Percentiles rank a stretch among this genome's conserved stretches.
Conservation (phyloP, 1,140 invertebrate genomes). For the Drosophila quadrilineata region DNA sequence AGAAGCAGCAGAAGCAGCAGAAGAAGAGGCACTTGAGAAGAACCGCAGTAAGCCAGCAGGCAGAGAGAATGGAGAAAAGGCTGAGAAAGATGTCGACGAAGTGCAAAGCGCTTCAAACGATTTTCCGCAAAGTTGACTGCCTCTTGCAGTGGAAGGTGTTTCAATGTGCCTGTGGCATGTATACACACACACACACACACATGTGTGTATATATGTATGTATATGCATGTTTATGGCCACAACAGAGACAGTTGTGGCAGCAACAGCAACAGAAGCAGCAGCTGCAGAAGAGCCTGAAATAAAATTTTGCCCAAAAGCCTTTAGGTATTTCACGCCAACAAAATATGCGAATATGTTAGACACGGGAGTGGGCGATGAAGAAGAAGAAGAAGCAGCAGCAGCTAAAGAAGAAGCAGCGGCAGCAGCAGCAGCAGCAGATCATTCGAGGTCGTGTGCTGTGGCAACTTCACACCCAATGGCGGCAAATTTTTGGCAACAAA, state of each 20-base stretch:
- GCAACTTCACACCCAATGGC: slow-evolving; percentile 74
- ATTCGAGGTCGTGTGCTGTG: slow-evolving; percentile 34
- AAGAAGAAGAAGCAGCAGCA: too few species aligned
- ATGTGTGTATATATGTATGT: slow-evolving; percentile 26
- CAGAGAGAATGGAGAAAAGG: too few species aligned
- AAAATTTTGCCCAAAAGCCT: slow-evolving; percentile 69
- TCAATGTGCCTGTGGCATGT: slow-evolving; percentile 47
- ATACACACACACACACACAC: too few species aligned
- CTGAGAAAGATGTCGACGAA: slow-evolving; percentile 76
- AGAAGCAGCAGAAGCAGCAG: slow-evolving; percentile 16
- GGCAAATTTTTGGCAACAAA: slow-evolving; percentile 77
- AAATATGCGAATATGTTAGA: slow-evolving; percentile 67
- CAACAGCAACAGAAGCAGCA: slow-evolving; percentile 6
- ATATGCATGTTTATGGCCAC: slow-evolving; percentile 61
- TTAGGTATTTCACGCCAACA: slow-evolving; percentile 70
- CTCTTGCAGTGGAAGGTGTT: slow-evolving; percentile 72
- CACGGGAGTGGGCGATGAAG: slow-evolving; percentile 15
- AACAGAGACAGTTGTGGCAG: slow-evolving; percentile 47
- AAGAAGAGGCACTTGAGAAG: slow-evolving; percentile 36
- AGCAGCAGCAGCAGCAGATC: too few species aligned
- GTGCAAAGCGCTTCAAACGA: slow-evolving; percentile 78
- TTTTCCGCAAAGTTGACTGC: slow-evolving; percentile 79
- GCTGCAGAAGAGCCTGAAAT: slow-evolving; percentile 52
- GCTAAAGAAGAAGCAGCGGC: too few species aligned
- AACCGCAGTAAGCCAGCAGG: slow-evolving; percentile 42